Percentiles rank a stretch among this genome's conserved stretches.
Evolutionary conservation across 2,113 vertebrate genomes (phyloP).

Genomic region (Zingel zingel): DNA sequence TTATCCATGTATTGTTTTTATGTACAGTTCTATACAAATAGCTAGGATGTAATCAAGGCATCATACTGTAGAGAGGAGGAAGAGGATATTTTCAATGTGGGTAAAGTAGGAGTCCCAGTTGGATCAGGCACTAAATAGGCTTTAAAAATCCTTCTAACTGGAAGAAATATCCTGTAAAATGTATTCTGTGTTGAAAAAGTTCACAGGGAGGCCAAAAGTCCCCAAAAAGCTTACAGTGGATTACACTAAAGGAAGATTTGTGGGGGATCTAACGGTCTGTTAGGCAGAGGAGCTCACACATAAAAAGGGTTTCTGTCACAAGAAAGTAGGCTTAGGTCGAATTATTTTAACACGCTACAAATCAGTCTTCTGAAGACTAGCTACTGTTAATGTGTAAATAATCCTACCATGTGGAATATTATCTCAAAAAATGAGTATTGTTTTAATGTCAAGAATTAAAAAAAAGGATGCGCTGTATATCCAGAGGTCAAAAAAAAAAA

Average conservation of each 20-base stretch:
- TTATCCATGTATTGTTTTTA: neutral
- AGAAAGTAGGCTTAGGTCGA: neutral
- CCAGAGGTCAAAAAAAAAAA: neutral
- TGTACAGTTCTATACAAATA: neutral
- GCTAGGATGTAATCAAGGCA: neutral
- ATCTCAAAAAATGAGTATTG: neutral
- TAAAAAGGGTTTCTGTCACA: neutral
- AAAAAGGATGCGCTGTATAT: neutral
- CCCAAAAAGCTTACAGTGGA: neutral
- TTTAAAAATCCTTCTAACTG: neutral
- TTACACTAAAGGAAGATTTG: neutral
- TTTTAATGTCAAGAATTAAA: too few relatives aligned
- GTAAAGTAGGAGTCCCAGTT: neutral
- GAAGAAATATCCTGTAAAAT: neutral
- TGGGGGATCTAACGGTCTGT: neutral
- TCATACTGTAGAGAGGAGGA: neutral
- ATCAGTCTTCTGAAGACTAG: neutral
- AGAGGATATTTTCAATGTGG: neutral
- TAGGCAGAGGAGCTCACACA: neutral
- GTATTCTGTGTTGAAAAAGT: neutral
- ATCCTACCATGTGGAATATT: neutral
- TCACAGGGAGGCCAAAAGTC: conserved; percentile 2
- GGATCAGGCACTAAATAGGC: neutral
- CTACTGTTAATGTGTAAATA: neutral
- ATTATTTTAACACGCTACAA: neutral